These are phyloP conservation scores for Indri indri DNA, from an alignment of 2,113 vertebrate species.

Conservation along the genomic window DNA sequence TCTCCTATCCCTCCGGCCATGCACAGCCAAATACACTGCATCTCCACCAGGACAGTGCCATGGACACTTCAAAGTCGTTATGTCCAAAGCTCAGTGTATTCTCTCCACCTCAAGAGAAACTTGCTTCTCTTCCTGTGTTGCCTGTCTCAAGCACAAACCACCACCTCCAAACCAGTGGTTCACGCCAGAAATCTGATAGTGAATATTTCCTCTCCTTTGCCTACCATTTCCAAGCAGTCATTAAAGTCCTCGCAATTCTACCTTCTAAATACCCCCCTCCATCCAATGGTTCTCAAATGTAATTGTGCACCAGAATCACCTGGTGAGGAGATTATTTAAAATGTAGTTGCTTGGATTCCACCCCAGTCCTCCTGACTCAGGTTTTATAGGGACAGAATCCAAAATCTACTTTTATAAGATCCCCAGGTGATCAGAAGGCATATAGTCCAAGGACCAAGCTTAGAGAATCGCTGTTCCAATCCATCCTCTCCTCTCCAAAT, in stretches of 20 bases:
- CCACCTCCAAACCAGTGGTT: background rate
- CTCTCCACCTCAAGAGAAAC: background rate
- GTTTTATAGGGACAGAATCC: background rate
- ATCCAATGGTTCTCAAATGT: background rate
- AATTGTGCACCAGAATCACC: background rate
- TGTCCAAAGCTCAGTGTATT: background rate
- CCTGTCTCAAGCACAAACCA: background rate
- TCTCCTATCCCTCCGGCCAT: background rate
- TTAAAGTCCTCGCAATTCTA: background rate
- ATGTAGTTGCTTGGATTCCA: background rate
- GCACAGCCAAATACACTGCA: background rate
- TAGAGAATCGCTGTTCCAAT: background rate
- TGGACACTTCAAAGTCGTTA: background rate
- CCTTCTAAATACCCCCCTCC: background rate
- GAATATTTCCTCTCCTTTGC: background rate
- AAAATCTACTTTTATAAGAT: slow-evolving; percentile 29
- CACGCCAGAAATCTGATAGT: background rate
- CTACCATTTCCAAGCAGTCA: background rate
- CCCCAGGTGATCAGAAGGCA: background rate
- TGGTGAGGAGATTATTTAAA: background rate
- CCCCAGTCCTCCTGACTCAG: background rate
- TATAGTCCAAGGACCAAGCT: background rate
- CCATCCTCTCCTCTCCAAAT: background rate
- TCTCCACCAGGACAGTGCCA: background rate
- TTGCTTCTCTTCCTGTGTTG: background rate